A percentile compares a stretch with the other conserved stretches of the same genome.
Conservation (phyloP, 2,113 vertebrate genomes). For the Odobenus rosmarus region DNA sequence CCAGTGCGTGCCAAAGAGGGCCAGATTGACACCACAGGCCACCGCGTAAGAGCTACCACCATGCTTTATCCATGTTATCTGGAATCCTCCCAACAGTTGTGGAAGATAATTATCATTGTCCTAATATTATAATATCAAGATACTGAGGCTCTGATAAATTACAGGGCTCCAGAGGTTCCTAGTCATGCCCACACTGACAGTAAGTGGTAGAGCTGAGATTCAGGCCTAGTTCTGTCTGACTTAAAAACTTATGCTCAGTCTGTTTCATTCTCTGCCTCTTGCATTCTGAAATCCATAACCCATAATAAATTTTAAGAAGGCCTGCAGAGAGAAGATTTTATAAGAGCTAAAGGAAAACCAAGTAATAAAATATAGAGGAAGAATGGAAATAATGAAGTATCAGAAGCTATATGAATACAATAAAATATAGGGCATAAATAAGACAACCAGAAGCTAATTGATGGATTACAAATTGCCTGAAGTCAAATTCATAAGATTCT, state of each 20-base stretch:
- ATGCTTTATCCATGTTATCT: background rate
- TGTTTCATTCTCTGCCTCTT: background rate
- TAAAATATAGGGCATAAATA: slow-evolving; percentile 6
- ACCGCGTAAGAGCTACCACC: background rate
- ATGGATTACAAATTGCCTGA: background rate
- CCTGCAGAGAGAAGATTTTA: background rate
- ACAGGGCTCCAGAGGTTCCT: too few species aligned
- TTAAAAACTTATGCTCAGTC: background rate
- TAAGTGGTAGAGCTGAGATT: background rate
- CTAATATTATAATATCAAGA: background rate
- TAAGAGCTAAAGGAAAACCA: background rate
- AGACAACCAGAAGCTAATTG: background rate
- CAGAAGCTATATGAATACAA: background rate
- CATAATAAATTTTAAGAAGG: slow-evolving; percentile 1
- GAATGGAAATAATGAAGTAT: background rate
- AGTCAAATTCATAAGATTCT: slow-evolving; percentile 41
- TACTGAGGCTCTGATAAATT: background rate
- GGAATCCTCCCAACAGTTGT: background rate
- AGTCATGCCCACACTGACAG: background rate
- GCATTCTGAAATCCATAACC: background rate
- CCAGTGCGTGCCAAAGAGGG: background rate
- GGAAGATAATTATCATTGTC: background rate
- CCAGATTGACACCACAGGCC: background rate
- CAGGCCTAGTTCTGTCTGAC: background rate
- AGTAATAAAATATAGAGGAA: background rate